phyloP scores from a whole-genome alignment of 1,140 invertebrate species.

The Tribolium castaneum region DNA sequence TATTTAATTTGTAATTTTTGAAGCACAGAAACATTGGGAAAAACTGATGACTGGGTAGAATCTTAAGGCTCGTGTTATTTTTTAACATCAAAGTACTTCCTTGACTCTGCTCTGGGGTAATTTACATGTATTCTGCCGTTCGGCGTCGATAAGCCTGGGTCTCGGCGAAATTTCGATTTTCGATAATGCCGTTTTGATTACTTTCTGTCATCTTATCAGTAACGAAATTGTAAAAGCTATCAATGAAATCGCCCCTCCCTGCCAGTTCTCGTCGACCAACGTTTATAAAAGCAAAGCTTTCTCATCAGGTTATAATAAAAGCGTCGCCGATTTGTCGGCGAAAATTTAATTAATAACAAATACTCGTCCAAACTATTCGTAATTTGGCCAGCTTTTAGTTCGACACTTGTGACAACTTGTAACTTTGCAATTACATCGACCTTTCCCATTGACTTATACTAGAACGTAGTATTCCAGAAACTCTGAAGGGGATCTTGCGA shows the following conservation, averaged over 20 bases:
- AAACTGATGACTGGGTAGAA: neutral
- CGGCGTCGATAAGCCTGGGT: neutral
- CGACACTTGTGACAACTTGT: slow-evolving; percentile 23
- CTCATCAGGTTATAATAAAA: neutral
- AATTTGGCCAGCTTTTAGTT: slow-evolving; percentile 10
- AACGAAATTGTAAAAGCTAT: slow-evolving; percentile 17
- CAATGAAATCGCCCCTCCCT: slow-evolving; percentile 11
- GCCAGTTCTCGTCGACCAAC: neutral
- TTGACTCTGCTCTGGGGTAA: neutral
- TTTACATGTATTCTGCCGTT: neutral
- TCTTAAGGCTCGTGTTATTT: neutral
- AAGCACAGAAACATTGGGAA: neutral
- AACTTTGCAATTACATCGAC: slow-evolving; percentile 22
- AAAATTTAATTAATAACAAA: slow-evolving; percentile 25
- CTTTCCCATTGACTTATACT: slow-evolving; percentile 5
- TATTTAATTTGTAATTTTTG: neutral
- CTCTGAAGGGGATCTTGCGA: neutral
- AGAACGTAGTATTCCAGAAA: neutral
- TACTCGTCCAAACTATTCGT: neutral
- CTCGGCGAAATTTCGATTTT: slow-evolving; percentile 6
- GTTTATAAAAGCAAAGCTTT: slow-evolving; percentile 12
- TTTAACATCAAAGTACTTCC: neutral
- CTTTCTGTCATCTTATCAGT: slow-evolving; percentile 28
- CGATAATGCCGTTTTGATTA: slow-evolving; percentile 27
- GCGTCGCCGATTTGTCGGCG: neutral